Percentiles rank a stretch among this genome's conserved stretches.
Conservation (phyloP, 2,888 invertebrate genomes). For the Leucoma salicis region DNA sequence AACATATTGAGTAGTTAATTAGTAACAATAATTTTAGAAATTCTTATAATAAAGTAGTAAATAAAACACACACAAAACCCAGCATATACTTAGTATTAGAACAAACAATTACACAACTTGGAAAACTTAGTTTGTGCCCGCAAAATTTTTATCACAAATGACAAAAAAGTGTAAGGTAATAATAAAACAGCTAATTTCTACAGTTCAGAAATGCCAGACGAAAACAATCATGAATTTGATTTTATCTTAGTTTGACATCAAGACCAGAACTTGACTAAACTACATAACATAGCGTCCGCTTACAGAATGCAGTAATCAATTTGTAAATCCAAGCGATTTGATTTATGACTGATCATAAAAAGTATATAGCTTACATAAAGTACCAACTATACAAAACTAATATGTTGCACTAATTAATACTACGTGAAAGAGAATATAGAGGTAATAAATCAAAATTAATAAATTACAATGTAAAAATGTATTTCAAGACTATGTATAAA, state of each 20-base stretch:
- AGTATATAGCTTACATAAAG: background rate
- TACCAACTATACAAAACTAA: background rate
- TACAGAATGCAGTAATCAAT: constrained; percentile 21
- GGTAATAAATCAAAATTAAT: background rate
- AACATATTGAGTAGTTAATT: background rate
- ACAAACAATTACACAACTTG: constrained; percentile 20
- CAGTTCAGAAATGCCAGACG: constrained; percentile 24
- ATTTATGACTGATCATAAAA: constrained; percentile 7
- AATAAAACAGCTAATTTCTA: constrained; percentile 31
- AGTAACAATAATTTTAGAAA: background rate
- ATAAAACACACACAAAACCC: background rate
- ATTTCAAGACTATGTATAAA: background rate
- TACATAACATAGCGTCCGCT: constrained; percentile 25
- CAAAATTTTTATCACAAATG: constrained; percentile 21
- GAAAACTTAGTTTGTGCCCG: constrained; percentile 31
- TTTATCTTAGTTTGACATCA: constrained; percentile 36
- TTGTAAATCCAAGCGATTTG: constrained; percentile 10
- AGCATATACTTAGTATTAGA: constrained; percentile 19
- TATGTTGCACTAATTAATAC: background rate
- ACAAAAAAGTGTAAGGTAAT: constrained; percentile 25
- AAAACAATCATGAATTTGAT: constrained; percentile 38
- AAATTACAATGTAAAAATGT: background rate
- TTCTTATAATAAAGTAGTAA: background rate
- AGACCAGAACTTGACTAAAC: constrained; percentile 28
- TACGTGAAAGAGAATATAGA: background rate